Evolutionary conservation across 2,113 vertebrate species (phyloP).

Genomic region (Polypterus bichir): DNA sequence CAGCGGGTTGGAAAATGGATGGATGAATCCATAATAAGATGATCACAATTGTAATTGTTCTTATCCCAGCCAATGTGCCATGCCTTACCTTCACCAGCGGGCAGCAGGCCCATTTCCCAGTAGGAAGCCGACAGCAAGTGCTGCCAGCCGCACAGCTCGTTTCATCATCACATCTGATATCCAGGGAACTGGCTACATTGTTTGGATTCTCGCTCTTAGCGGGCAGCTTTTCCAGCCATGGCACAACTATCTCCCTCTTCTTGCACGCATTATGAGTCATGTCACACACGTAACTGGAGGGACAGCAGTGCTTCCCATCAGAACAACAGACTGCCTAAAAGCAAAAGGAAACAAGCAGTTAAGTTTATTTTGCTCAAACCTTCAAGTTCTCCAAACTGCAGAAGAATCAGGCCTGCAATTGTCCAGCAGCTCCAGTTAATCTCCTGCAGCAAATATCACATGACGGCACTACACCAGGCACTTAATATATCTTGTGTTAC

Average conservation of each 20-base stretch:
- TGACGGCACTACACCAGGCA: too few species aligned
- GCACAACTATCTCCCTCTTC: slow-evolving; percentile 17
- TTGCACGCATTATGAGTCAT: slow-evolving; percentile 32
- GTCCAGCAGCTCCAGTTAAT: too few species aligned
- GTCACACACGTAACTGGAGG: slow-evolving; percentile 40
- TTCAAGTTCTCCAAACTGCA: too few species aligned
- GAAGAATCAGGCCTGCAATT: too few species aligned
- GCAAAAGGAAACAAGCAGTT: background rate
- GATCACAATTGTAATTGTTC: too few species aligned
- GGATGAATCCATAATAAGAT: too few species aligned
- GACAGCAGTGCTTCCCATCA: slow-evolving; percentile 51
- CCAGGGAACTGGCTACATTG: background rate
- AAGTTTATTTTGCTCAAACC: background rate
- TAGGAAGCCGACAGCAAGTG: slow-evolving; percentile 47
- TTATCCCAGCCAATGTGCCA: too few species aligned
- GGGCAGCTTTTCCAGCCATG: slow-evolving; percentile 41
- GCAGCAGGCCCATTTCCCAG: slow-evolving; percentile 55
- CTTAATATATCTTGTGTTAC: too few species aligned
- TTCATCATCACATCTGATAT: slow-evolving; percentile 46
- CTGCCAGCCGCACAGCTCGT: slow-evolving; percentile 44
- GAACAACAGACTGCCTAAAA: slow-evolving; percentile 46
- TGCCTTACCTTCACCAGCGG: slow-evolving; percentile 45
- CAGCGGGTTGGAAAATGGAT: too few species aligned
- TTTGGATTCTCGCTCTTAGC: slow-evolving; percentile 11
- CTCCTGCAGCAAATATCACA: too few species aligned